Base-by-base conservation (phyloP, 2,113 vertebrate genomes). In the Ceuthmochares aereus region DNA sequence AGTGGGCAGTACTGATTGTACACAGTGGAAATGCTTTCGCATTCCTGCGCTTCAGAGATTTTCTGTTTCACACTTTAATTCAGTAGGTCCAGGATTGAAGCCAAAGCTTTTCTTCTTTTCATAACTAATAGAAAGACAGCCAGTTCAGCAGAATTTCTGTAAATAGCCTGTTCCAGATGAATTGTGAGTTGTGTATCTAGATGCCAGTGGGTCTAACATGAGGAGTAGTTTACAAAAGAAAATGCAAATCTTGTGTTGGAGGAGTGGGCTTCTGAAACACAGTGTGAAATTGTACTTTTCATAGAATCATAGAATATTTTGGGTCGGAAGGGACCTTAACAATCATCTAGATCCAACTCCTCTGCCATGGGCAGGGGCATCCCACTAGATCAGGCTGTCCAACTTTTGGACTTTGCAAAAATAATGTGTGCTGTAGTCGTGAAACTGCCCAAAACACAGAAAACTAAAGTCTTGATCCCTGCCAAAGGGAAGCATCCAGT, bases 131-230 rank as follows among this genome's bases (percentile, higher is more conserved):
- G 93, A 84, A 95, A 77, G 67, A 84, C 51, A 70, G 93, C 85
- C 73, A 85, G 27, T 86, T 96, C 88, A 93, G 83, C 90, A 90
- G 90, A 80, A 93, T 91, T 91, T 85, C 84, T 91, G 75, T 88
- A 85, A 93, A 85, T 62, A 91, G 84, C 60, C 68, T 77, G 55
- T 90, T 94, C 82, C 90, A 93, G 75, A 80, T 91, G 91, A 88
- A 69, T 80, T 93, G 72, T 4, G 9, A 74, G 76, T 80, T 72
- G 92, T 70, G 64, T 63, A 43, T 92, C 32, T 34, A 37, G 74
- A 77, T 62, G 85, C 82, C 51, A 84, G 0, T 37, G 59, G 49
- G 76, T 64, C 76, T 90, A 79, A 90, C 23, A 2, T 0, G 0
- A 67, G 52, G 79, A 17, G 7, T 63, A 22, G 42, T 52, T 90